Percentiles rank a stretch among this genome's conserved stretches.
Conservation (phyloP, 1,140 invertebrate genomes). For the roundworm (Caenorhabditis elegans) region WBcel235 BX284605.5:7814001-7814500, state of each 20-base stretch:
- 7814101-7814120: background rate
- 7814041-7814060: background rate
- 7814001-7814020: background rate
- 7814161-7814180: background rate
- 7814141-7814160: background rate
- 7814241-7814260: slow-evolving; percentile 2
- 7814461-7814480: background rate
- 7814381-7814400: too few relatives aligned
- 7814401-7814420: too few relatives aligned
- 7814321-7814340: background rate
- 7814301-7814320: background rate
- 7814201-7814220: background rate
- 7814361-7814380: background rate
- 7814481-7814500: too few relatives aligned
- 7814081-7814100: background rate
- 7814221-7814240: background rate
- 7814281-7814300: background rate
- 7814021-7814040: background rate
- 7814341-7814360: background rate
- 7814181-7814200: background rate
- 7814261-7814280: background rate
- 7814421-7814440: too few relatives aligned
- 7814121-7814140: background rate
- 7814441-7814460: background rate
- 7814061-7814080: background rate